phyloP scores from a whole-genome alignment of 2,888 invertebrate genomes.

The Phrixothrix hirtus region DNA sequence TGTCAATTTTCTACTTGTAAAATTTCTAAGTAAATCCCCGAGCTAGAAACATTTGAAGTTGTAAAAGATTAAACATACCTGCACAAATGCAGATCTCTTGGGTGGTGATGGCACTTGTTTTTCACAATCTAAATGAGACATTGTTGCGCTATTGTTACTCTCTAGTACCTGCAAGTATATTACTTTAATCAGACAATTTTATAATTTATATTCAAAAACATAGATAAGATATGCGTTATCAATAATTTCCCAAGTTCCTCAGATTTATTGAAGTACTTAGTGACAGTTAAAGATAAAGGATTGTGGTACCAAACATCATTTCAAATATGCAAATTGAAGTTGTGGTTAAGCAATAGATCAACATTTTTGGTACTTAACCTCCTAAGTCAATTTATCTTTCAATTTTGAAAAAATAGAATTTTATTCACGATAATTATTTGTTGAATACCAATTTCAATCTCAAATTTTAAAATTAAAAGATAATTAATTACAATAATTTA shows the following conservation, averaged over 20 bases:
- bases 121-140: slow-evolving; percentile 2
- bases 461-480: too few relatives aligned
- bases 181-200: background rate
- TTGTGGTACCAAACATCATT: background rate
- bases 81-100: slow-evolving; percentile 5
- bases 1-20: too few relatives aligned
- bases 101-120: slow-evolving; percentile 3
- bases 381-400: too few relatives aligned
- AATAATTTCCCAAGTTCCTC: background rate
- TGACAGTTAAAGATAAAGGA: background rate
- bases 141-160: slow-evolving; percentile 1
- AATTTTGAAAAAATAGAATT: too few relatives aligned
- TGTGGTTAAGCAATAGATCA: too few relatives aligned
- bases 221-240: slow-evolving; percentile 1
- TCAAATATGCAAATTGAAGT: background rate
- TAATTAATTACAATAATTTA: too few relatives aligned
- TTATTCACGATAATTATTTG: too few relatives aligned
- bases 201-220: slow-evolving; percentile 3
- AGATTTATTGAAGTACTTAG: background rate
- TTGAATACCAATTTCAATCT: too few relatives aligned
- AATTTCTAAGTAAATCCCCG: too few relatives aligned
- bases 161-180: background rate
- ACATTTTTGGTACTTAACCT: too few relatives aligned
- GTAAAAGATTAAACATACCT: background rate
- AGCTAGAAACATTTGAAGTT: background rate